phyloP scores from a whole-genome alignment of 1,140 invertebrate species.

The Micrasema minimum region DNA sequence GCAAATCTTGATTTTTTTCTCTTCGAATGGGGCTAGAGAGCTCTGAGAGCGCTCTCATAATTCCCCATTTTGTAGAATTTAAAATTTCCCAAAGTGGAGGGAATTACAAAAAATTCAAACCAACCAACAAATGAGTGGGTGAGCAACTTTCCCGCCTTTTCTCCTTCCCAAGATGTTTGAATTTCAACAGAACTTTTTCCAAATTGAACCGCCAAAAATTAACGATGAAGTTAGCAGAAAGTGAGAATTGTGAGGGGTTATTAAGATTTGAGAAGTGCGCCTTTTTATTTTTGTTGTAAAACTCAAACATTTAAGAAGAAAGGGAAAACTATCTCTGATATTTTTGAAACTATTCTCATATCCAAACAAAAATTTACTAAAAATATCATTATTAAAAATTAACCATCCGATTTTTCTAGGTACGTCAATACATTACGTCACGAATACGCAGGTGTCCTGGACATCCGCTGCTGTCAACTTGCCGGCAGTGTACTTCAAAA shows the following conservation, averaged over 20 bases:
- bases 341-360: too few species aligned
- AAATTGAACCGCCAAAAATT: constrained; percentile 42
- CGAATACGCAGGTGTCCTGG: too few species aligned
- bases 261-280: background rate
- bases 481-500: too few species aligned
- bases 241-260: constrained; percentile 7
- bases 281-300: constrained; percentile 6
- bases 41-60: constrained; percentile 15
- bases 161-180: constrained; percentile 29
- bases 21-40: constrained; percentile 6
- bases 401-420: too few species aligned
- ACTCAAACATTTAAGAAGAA: too few species aligned
- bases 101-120: constrained; percentile 44
- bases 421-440: too few species aligned
- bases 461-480: too few species aligned
- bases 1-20: constrained; percentile 21
- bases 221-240: constrained; percentile 31
- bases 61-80: constrained; percentile 37
- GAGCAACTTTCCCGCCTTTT: constrained; percentile 36
- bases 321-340: too few species aligned
- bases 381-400: too few species aligned
- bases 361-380: too few species aligned
- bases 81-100: constrained; percentile 40
- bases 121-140: constrained; percentile 39
- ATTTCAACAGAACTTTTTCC: constrained; percentile 27